Evolutionary conservation across 1,140 invertebrate genomes (phyloP), one percentile per base, ranked within the genome.

Genomic region (Drosophila setifemur): DNA sequence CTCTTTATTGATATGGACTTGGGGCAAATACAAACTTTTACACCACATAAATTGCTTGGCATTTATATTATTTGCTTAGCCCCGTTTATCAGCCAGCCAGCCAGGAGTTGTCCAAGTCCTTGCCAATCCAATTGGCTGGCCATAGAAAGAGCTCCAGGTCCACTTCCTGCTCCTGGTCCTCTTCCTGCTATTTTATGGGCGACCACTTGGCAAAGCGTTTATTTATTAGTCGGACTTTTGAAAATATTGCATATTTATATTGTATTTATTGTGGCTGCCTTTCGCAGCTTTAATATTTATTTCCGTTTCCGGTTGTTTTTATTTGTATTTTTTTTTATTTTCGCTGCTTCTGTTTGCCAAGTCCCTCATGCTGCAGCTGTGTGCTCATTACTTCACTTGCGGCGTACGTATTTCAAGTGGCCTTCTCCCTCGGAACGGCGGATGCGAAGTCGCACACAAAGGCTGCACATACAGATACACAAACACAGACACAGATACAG

Each of bases 381-480:
- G 73, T 74, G 49, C 79, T 83, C 79, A 83, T 83, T 83, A 83
- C 79, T 86, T 86, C 70, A 83, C 70, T 83, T 83, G 79, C 76
- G 79, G 79, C 79, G 79, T 85, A 79, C 79, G 79, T 83, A 83
- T 85, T 85, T 83, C 79, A 83, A 85, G 70, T 74, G 61, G 47
- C 28, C 49, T 40, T 49, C 40, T 55, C 60, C 49, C 54, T 58
- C 64, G 50, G 52, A 48, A 31, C 39, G 39, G 28, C 49, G 73
- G 44, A 69, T 63, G 43, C 39, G 9, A 52, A 14, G 33, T 28
- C 35, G 39, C 67, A 48, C 66, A n/a, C n/a, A n/a, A n/a, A n/a
- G n/a, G n/a, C n/a, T n/a, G n/a, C n/a, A n/a, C n/a, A n/a, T n/a
- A n/a, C n/a, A 68, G 23, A 40, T 4, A 21, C 31, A 54, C 40